Base-by-base conservation (phyloP, 64 coral and sea anemone species). In the Actinia equina region DNA sequence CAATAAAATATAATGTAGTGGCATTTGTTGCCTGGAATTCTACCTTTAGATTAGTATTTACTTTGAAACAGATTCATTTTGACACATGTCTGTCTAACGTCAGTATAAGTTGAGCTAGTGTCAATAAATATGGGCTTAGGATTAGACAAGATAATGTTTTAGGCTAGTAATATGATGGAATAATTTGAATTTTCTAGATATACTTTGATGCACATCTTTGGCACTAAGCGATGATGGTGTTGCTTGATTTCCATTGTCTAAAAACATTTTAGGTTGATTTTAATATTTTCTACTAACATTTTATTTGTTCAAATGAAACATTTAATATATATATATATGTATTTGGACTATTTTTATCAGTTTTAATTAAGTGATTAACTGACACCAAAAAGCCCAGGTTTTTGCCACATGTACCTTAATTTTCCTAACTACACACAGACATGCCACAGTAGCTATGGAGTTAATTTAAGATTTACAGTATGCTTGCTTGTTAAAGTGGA, bases 141-240 rank as follows among this genome's bases (percentile, higher is more conserved):
- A 20, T 49, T 37, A 81, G 78, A 81, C 27, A 81, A 81, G 44
- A 43, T 81, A 20, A 81, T 81, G 18, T 52, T 81, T n/a, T 74
- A 42, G 69, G 27, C 25, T 42, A 30, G 27, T 74, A 74, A 74
- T 74, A 74, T 10, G 69, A 27, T 74, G 37, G 22, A 74, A 74
- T 74, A 25, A 14, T 30, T 30, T 74, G 13, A 74, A 74, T 74
- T 30, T 74, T 74, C n/a, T 15, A 12, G 11, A 71, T 10, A 41
- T 30, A 30, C 14, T 30, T 74, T 74, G 7, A 13, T 41, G 26
- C 26, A 74, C 69, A 74, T 74, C 14, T 74, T 3, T 3, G 69
- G 69, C 4, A 12, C 23, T 74, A 74, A 30, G 3, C 25, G 11
- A 41, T 74, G 23, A 5, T 41, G 13, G 23, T 74, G 4, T 26